phyloP scores from a whole-genome alignment of 2,113 vertebrate genomes.

The Heloderma charlesbogerti region DNA sequence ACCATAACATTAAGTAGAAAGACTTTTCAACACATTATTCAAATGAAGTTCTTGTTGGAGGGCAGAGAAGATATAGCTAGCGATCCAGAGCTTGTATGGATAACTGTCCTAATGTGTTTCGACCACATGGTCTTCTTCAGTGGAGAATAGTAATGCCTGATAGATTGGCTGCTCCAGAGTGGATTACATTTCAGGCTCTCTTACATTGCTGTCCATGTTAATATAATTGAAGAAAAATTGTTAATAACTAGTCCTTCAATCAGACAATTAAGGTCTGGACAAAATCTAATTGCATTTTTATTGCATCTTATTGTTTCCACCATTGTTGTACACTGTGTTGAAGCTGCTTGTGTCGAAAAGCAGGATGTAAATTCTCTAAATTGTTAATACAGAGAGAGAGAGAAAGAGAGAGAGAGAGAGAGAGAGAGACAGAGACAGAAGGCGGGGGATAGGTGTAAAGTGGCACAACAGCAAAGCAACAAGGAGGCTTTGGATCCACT shows the following conservation, averaged over 20 bases:
- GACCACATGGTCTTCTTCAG: not conserved
- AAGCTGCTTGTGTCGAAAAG: not conserved
- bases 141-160: not conserved
- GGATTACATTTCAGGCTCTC: not conserved
- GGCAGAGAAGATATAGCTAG: not conserved
- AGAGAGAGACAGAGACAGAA: no score
- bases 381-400: not conserved
- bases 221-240: not conserved
- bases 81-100: not conserved
- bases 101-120: not conserved
- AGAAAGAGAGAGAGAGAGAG: no score
- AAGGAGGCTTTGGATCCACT: no score
- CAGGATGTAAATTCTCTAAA: not conserved
- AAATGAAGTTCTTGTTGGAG: not conserved
- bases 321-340: not conserved
- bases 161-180: not conserved
- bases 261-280: not conserved
- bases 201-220: not conserved
- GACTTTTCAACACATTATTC: not conserved
- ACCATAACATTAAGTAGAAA: no score
- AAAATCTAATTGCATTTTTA: not conserved
- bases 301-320: not conserved
- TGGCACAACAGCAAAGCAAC: no score
- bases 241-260: not conserved
- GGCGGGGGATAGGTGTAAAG: no score